Evolutionary conservation across 2,888 invertebrate genomes (phyloP), one percentile per base, ranked within the genome.

Genomic region (Coleophora deauratella): DNA sequence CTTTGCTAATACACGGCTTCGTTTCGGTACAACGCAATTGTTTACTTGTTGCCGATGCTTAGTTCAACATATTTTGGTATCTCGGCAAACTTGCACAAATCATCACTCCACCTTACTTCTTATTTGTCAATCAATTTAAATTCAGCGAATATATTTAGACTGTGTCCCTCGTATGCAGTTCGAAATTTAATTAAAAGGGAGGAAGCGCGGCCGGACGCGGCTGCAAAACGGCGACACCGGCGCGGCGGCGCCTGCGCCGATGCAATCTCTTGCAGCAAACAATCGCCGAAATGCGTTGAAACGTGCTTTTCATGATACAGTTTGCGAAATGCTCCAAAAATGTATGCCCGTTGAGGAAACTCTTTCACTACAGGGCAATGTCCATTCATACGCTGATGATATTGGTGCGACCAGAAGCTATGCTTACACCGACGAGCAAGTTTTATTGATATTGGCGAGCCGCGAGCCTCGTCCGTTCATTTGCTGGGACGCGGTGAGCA

Each of bases 401-500:
- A 66, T 63, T 65, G 60, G 55, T 61, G 3, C 3, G 21, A 3
- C 3, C 6, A 21, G 3, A 21, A 21, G 21, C 21, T 21, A 21
- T 4, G 21, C 21, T 21, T 21, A 21, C 6, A 21, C 3, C 58
- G 68, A 67, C 64, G 68, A 65, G 59, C 59, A 65, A 61, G 66
- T 73, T 75, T 70, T 77, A 79, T 80, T 74, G 71, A 74, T 74
- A 80, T 78, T 79, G 79, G 71, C 57, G 59, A 60, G 63, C 60
- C 62, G 70, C 72, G 63, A 62, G 65, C 72, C 63, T 60, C 84
- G 84, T 84, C 84, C 82, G 84, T 80, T 81, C 78, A 80, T 82
- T 82, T 79, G 69, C 69, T 48, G 62, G 68, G 68, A 80, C 79
- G 82, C 80, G 82, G 71, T 75, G 75, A 72, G 84, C 78, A 84